Percentiles rank a stretch among this genome's conserved stretches.
Evolutionary conservation across 2,797 vertebrate species (phyloP).

Genomic region (Gymnocypris eckloni): DNA sequence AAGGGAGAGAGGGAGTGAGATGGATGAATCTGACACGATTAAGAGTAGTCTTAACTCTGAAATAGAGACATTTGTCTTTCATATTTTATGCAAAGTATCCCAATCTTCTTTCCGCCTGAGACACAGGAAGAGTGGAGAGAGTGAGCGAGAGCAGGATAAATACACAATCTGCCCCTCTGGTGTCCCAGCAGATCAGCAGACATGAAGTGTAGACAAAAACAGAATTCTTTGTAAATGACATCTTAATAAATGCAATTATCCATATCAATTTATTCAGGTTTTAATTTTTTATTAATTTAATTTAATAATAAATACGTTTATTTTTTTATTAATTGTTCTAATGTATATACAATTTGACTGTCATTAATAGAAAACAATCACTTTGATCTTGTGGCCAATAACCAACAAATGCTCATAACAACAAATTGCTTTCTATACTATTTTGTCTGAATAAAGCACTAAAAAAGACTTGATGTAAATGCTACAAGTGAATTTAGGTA

Average conservation of each 20-base stretch:
- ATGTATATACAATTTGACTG: not conserved
- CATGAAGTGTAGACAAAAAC: slow-evolving; percentile 8
- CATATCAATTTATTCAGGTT: not conserved
- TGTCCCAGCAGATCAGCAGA: slow-evolving; percentile 70
- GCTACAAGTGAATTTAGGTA: not conserved
- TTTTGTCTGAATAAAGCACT: not conserved
- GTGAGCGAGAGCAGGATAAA: slow-evolving; percentile 34
- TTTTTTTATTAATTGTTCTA: not conserved
- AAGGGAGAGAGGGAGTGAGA: not conserved
- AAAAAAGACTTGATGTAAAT: not conserved
- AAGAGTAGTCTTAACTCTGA: slow-evolving; percentile 63
- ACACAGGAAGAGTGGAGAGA: slow-evolving; percentile 37
- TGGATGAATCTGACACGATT: slow-evolving; percentile 53
- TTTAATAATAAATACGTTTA: not conserved
- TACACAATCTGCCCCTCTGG: slow-evolving; percentile 72
- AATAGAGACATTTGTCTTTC: slow-evolving; percentile 40
- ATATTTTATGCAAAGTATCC: slow-evolving; percentile 42
- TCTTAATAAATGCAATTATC: not conserved
- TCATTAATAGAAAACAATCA: not conserved
- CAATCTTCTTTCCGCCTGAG: slow-evolving; percentile 27
- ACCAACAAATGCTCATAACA: not conserved
- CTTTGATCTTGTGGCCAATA: not conserved
- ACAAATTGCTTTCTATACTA: not conserved
- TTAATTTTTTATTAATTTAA: not conserved
- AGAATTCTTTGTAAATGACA: not conserved